A percentile compares a stretch with the other conserved stretches of the same genome.
Conservation (phyloP, 2,888 invertebrate species). For the Panzeria rudis region DNA sequence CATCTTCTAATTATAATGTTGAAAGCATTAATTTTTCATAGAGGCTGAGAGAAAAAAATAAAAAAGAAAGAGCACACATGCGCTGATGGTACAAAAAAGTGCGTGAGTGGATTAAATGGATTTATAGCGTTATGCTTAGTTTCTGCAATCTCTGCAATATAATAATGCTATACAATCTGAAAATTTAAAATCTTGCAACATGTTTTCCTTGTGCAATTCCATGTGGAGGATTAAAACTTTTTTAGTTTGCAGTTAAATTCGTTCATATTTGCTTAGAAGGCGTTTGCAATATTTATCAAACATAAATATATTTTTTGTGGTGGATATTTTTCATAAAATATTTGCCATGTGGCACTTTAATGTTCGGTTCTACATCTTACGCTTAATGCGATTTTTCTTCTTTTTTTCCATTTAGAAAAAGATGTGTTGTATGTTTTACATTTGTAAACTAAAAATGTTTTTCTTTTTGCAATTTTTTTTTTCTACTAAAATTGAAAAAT, state of each 20-base stretch:
- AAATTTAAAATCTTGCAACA: constrained; percentile 6
- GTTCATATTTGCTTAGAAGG: constrained; percentile 70
- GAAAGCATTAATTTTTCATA: constrained; percentile 81
- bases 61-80: constrained; percentile 1
- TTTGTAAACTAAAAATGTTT: constrained; percentile 16
- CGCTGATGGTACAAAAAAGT: constrained; percentile 42
- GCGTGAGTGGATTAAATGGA: constrained; percentile 72
- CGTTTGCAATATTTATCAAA: constrained; percentile 69
- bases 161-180: background rate
- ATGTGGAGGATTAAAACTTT: constrained; percentile 40
- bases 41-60: constrained; percentile 22
- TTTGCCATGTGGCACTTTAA: constrained; percentile 35
- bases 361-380: constrained; percentile 34
- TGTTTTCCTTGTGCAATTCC: background rate
- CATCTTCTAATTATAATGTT: constrained; percentile 83
- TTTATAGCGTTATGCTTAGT: constrained; percentile 51
- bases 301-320: constrained; percentile 16
- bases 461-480: constrained; percentile 18
- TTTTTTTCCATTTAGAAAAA: background rate
- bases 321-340: constrained; percentile 42
- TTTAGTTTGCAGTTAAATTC: constrained; percentile 32
- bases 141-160: background rate
- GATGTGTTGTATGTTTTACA: constrained; percentile 40
- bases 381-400: constrained; percentile 32
- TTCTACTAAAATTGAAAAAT: constrained; percentile 62